Evolutionary conservation across 1,140 invertebrate genomes (phyloP).

Genomic region (Neodiprion lecontei): DNA sequence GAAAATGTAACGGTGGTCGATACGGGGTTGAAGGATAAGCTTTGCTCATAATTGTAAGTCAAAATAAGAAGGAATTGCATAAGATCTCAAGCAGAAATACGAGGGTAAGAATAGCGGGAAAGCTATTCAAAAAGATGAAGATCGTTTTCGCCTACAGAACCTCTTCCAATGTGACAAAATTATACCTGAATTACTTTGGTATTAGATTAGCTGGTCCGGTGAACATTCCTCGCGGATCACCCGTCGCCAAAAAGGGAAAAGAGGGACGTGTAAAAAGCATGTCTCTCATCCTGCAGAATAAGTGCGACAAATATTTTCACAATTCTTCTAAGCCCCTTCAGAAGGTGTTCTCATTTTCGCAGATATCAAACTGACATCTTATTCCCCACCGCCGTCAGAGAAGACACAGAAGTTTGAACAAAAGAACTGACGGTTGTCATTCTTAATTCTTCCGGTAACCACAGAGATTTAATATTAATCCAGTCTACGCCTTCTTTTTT

Average conservation of each 20-base stretch:
- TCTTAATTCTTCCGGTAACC: background rate
- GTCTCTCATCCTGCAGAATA: background rate
- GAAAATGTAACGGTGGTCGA: too few relatives aligned
- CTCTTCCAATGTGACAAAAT: background rate
- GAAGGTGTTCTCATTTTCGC: background rate
- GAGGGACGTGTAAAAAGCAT: background rate
- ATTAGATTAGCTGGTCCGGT: background rate
- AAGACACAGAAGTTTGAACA: background rate
- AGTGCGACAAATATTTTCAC: background rate
- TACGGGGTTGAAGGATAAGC: too few relatives aligned
- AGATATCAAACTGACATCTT: background rate
- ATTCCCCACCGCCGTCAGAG: background rate
- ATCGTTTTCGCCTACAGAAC: background rate
- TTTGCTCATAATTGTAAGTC: too few relatives aligned
- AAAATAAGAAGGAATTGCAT: too few relatives aligned
- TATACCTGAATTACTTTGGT: background rate
- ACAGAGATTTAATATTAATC: background rate
- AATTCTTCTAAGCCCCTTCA: background rate
- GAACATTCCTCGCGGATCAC: background rate
- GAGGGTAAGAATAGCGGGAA: background rate
- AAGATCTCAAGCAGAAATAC: too few relatives aligned
- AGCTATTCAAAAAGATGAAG: background rate
- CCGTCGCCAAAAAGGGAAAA: background rate
- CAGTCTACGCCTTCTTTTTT: too few relatives aligned
- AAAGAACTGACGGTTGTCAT: background rate